Percentiles rank a stretch among this genome's conserved stretches.
Conservation (phyloP, 2,888 invertebrate genomes). For the Leptogaster cylindrica region DNA sequence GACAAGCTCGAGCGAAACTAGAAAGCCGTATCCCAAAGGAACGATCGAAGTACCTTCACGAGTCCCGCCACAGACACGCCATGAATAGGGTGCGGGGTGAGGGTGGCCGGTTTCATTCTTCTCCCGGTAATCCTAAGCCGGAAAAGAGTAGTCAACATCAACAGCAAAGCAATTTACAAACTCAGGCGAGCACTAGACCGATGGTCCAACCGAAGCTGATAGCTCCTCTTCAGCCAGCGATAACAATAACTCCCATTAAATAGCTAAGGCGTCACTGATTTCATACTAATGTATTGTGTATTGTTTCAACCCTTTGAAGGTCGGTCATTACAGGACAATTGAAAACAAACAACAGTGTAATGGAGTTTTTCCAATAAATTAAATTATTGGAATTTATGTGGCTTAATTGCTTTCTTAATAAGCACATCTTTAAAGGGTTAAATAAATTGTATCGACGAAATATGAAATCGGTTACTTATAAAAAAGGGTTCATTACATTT, state of each 20-base stretch:
- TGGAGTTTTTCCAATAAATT: too few relatives aligned
- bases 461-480: too few relatives aligned
- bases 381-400: too few relatives aligned
- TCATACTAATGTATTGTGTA: background rate
- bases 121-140: conserved; percentile 57
- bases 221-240: conserved; percentile 59
- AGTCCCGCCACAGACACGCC: conserved; percentile 94
- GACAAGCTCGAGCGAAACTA: conserved; percentile 92
- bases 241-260: conserved; percentile 61
- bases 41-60: conserved; percentile 97
- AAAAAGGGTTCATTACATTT: too few relatives aligned
- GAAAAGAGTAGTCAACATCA: conserved; percentile 44
- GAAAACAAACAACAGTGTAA: too few relatives aligned
- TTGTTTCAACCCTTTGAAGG: too few relatives aligned
- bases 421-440: too few relatives aligned
- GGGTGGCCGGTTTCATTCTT: conserved; percentile 94
- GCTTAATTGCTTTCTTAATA: too few relatives aligned
- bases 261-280: conserved; percentile 45
- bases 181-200: conserved; percentile 43
- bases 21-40: conserved; percentile 98
- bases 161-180: conserved; percentile 20
- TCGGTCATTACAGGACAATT: too few relatives aligned
- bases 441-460: too few relatives aligned
- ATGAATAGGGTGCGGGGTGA: conserved; percentile 97
- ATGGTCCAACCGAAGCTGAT: conserved; percentile 58